Base-by-base conservation (phyloP, 2,797 vertebrate species). In the Clamator glandarius region DNA sequence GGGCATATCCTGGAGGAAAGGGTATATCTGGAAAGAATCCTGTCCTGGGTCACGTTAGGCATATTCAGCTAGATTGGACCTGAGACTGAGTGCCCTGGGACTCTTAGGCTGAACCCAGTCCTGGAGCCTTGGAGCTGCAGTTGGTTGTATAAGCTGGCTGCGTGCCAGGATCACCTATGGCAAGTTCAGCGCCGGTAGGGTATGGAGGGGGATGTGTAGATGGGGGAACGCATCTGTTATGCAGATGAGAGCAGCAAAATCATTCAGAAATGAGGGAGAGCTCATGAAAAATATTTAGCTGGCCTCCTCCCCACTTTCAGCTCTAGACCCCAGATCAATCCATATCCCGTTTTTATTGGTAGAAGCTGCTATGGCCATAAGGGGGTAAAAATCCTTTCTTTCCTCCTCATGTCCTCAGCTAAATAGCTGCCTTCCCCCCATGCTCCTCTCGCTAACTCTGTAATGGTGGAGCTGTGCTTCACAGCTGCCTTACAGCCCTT, bases 221-320 rank as follows among this genome's bases (percentile, higher is more conserved):
- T 64, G 62, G 72, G 72, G 69, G 48, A 89, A 23, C 73, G 92
- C 95, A 95, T 95, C 94, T 96, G 95, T 69, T 85, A 58, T 89
- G 93, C 95, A 94, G 48, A 78, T 91, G 92, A 89, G 87, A 94
- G 69, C 76, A 59, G 79, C 41, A 33, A 72, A 91, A 58, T 59
- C 75, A 42, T 75, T 93, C 79, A 59, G 31, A 92, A 95, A 81
- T 68, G 73, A 89, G 64, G 42, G 76, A 52, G 59, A 90, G 48
- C 61, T 75, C 54, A n/a, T 33, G 33, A 75, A 80, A 89, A 75
- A 57, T 0, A 42, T 91, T 81, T 74, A 73, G 41, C n/a, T 86
- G 77, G 31, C 31, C 28, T 67, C 51, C 20, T 75, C 29, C n/a
- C n/a, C 26, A 66, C 15, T 33, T 42, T 79, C 35, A 52, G 48